A percentile compares a stretch with the other conserved stretches of the same genome.
Evolutionary conservation across 2,113 vertebrate species (phyloP).

Genomic region (Camelus bactrianus): DNA sequence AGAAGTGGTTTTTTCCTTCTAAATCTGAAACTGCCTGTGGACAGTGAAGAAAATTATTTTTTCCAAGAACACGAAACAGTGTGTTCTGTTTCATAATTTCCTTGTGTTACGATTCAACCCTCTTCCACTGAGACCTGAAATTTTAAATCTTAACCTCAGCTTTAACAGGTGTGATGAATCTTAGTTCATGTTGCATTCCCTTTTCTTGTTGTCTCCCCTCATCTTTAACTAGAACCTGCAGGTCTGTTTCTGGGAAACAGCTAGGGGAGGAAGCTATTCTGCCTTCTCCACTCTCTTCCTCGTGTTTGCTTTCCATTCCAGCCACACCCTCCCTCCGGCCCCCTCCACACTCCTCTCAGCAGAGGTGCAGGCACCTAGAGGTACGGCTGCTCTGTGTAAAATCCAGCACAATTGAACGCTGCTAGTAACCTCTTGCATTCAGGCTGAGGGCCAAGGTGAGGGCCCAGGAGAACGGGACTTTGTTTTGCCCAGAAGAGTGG

Average conservation of each 20-base stretch:
- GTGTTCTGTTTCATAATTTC: conserved; percentile 22
- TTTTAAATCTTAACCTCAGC: conserved; percentile 41
- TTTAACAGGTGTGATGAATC: conserved; percentile 31
- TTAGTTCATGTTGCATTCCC: background rate
- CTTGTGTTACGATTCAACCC: background rate
- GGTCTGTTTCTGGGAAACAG: conserved; percentile 14
- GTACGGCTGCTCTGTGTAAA: background rate
- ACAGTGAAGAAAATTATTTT: background rate
- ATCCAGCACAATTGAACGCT: background rate
- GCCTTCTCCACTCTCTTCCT: background rate
- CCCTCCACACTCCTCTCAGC: background rate
- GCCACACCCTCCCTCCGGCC: background rate
- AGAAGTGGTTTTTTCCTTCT: conserved; percentile 36
- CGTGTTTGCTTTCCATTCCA: conserved; percentile 1
- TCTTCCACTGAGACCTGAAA: conserved; percentile 31
- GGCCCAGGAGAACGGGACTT: background rate
- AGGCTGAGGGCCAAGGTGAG: background rate
- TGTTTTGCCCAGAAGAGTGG: background rate
- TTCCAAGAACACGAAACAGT: background rate
- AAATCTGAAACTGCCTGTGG: background rate
- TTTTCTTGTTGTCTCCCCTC: conserved; percentile 10
- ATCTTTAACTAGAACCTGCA: conserved; percentile 26
- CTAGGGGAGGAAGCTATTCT: background rate
- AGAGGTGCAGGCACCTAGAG: background rate
- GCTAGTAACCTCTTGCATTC: background rate